phyloP scores from a whole-genome alignment of 2,888 invertebrate species.

The Scaptomyza parva region DNA sequence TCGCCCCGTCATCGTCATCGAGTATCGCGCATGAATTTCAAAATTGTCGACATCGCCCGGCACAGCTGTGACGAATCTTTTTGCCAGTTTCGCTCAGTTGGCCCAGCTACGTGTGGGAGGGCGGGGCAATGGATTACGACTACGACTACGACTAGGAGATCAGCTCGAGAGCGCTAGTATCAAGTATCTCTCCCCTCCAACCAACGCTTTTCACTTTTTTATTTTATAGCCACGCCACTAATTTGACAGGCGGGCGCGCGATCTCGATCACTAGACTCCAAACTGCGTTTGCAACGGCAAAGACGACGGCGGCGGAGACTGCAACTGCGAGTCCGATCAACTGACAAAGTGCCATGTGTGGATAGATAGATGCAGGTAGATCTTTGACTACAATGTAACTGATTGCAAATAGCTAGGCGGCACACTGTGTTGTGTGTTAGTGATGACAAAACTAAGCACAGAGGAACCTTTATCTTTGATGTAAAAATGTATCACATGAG shows the following conservation, averaged over 20 bases:
- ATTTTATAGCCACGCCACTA: constrained; percentile 75
- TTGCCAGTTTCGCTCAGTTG: constrained; percentile 6
- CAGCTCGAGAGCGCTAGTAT: neutral
- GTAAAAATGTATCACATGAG: too few relatives aligned
- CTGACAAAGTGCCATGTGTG: constrained; percentile 54
- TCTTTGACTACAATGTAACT: constrained; percentile 15
- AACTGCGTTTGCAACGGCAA: too few relatives aligned
- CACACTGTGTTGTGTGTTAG: constrained; percentile 49
- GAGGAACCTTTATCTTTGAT: too few relatives aligned
- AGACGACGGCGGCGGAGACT: too few relatives aligned
- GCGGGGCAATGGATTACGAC: constrained; percentile 46
- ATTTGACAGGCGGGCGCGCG: constrained; percentile 77
- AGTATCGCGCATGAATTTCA: constrained; percentile 76
- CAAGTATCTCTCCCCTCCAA: constrained; percentile 43
- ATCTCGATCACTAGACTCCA: constrained; percentile 66
- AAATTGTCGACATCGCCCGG: constrained; percentile 67
- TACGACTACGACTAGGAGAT: constrained; percentile 15
- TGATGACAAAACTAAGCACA: constrained; percentile 12
- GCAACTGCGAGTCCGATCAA: constrained; percentile 17
- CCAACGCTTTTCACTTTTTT: constrained; percentile 75
- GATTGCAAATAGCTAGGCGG: constrained; percentile 29
- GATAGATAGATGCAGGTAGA: constrained; percentile 51
- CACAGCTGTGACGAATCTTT: constrained; percentile 74
- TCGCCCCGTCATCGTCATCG: constrained; percentile 68
- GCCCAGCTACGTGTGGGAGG: constrained; percentile 39